phyloP scores from a whole-genome alignment of 2,888 invertebrate species.

The Ophion ventricosus region DNA sequence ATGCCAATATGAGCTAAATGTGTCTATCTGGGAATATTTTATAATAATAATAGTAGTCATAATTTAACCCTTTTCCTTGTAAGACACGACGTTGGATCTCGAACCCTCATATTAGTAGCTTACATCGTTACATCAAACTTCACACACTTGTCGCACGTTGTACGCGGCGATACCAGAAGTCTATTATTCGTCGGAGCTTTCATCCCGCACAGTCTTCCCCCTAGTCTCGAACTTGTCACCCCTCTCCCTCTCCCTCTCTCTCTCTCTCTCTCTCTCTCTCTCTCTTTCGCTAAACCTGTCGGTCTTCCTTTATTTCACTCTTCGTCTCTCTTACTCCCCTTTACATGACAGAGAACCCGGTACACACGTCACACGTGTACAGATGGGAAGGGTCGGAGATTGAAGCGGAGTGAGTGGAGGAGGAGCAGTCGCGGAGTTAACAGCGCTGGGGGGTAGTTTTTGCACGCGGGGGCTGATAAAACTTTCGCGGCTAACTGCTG shows the following conservation, averaged over 20 bases:
- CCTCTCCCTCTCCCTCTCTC: slow-evolving; percentile 15
- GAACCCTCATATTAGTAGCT: slow-evolving; percentile 11
- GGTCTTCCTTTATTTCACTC: background rate
- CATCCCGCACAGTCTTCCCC: slow-evolving; percentile 51
- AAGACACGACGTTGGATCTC: background rate
- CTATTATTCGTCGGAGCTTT: slow-evolving; percentile 54
- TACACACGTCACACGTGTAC: slow-evolving; percentile 40
- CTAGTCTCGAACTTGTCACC: slow-evolving; percentile 46
- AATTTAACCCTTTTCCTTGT: background rate
- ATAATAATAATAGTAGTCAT: background rate
- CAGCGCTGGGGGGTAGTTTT: slow-evolving; percentile 47
- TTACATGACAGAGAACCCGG: slow-evolving; percentile 47
- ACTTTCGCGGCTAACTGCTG: slow-evolving; percentile 62
- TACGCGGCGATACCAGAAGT: slow-evolving; percentile 24
- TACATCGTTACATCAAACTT: slow-evolving; percentile 29
- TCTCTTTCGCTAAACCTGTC: background rate
- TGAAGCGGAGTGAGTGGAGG: background rate
- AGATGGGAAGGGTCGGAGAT: background rate
- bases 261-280: slow-evolving; percentile 17
- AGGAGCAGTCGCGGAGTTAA: slow-evolving; percentile 4
- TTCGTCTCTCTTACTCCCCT: background rate
- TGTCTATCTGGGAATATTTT: too few species aligned
- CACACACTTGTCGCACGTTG: slow-evolving; percentile 1
- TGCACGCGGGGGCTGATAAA: slow-evolving; percentile 35
- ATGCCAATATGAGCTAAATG: too few species aligned